phyloP scores from a whole-genome alignment of 2,888 invertebrate species.

The Stegana nigrithorax region DNA sequence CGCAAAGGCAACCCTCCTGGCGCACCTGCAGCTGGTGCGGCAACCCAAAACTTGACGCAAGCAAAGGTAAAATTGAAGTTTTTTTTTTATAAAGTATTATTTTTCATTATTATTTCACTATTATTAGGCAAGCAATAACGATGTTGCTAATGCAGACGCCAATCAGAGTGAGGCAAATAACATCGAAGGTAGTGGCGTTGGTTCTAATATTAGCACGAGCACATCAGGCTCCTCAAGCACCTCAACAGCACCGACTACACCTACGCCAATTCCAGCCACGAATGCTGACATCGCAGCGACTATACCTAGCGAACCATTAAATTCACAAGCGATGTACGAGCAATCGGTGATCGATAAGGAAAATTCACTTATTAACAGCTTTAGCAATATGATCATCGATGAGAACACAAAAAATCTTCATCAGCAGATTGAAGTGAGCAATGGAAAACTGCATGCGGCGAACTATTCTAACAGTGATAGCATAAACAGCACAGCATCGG shows the following conservation, averaged over 20 bases:
- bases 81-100: not conserved
- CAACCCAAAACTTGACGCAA: slow-evolving; percentile 61
- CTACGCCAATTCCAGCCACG: slow-evolving; percentile 42
- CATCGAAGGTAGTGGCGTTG: slow-evolving; percentile 36
- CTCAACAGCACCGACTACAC: slow-evolving; percentile 43
- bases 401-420: slow-evolving; percentile 66
- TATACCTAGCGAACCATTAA: slow-evolving; percentile 46
- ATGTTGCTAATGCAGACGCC: slow-evolving; percentile 39
- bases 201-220: slow-evolving; percentile 43
- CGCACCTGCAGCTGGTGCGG: slow-evolving; percentile 43
- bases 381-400: slow-evolving; percentile 67
- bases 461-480: slow-evolving; percentile 43
- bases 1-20: slow-evolving; percentile 67
- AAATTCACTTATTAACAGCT: slow-evolving; percentile 66
- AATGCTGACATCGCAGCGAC: slow-evolving; percentile 10
- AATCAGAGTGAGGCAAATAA: too few relatives aligned
- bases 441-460: slow-evolving; percentile 59
- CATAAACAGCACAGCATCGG: slow-evolving; percentile 43
- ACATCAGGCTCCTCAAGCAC: slow-evolving; percentile 38
- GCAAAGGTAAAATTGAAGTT: slow-evolving; percentile 61
- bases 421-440: slow-evolving; percentile 61
- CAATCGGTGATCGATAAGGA: slow-evolving; percentile 68
- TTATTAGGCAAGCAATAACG: slow-evolving; percentile 51
- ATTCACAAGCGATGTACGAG: slow-evolving; percentile 66
- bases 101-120: not conserved